A percentile compares a stretch with the other conserved stretches of the same genome.
phyloP scores from a whole-genome alignment of 2,797 vertebrate genomes.

The Sebastes minor region DNA sequence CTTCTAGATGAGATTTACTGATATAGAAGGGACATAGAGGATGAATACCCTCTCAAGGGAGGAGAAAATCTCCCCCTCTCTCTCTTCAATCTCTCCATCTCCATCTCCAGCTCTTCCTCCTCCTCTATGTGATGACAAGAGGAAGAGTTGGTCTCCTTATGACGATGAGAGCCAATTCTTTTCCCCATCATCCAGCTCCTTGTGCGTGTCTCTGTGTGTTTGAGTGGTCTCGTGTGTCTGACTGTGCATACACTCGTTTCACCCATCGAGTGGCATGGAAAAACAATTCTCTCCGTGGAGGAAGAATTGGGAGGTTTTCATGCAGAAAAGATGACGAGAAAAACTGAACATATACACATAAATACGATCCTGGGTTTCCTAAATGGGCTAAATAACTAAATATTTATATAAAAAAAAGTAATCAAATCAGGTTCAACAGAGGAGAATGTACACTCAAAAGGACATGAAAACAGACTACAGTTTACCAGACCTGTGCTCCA shows the following conservation, averaged over 20 bases:
- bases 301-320: neutral
- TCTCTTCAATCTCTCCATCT: conserved; percentile 9
- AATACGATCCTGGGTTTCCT: neutral
- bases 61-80: conserved; percentile 7
- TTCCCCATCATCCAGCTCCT: conserved; percentile 16
- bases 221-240: neutral
- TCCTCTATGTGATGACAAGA: conserved; percentile 28
- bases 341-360: neutral
- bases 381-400: neutral
- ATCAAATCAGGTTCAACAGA: neutral
- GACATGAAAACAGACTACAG: neutral
- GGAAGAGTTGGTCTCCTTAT: conserved; percentile 17
- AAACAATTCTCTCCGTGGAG: neutral
- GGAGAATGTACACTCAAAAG: neutral
- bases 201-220: neutral
- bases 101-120: conserved; percentile 1
- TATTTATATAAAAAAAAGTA: neutral
- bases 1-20: conserved; percentile 43
- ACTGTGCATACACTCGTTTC: neutral
- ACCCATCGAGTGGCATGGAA: neutral
- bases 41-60: conserved; percentile 42
- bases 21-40: conserved; percentile 31
- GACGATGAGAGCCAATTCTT: conserved; percentile 26
- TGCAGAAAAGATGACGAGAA: neutral
- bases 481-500: neutral